Conservation (phyloP, 2,888 invertebrate species). For the Liodrosophila aerea region DNA sequence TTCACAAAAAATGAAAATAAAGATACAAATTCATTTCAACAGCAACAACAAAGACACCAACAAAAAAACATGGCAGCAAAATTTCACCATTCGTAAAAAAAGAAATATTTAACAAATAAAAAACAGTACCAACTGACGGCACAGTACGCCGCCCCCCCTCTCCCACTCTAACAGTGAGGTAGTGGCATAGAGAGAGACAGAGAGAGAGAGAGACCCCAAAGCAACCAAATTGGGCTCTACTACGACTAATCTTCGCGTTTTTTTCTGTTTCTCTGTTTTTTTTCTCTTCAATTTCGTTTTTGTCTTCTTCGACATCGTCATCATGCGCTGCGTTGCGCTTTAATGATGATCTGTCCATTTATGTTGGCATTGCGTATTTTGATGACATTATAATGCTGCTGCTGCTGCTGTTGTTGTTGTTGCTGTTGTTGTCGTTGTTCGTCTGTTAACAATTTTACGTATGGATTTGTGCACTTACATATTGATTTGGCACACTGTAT, state of each 20-base stretch:
- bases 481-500: conserved; percentile 46
- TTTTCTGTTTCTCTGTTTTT: conserved; percentile 19
- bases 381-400: too few relatives aligned
- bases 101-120: conserved; percentile 40
- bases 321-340: conserved; percentile 21
- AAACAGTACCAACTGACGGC: conserved; percentile 48
- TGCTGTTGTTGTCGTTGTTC: background rate
- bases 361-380: conserved; percentile 24
- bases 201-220: too few relatives aligned
- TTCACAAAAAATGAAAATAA: conserved; percentile 25
- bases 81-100: conserved; percentile 60
- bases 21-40: conserved; percentile 47
- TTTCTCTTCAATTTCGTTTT: conserved; percentile 14
- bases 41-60: conserved; percentile 45
- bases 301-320: conserved; percentile 32
- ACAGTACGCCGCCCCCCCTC: conserved; percentile 31
- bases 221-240: conserved; percentile 11
- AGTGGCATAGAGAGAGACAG: too few relatives aligned
- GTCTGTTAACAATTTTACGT: background rate
- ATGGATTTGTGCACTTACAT: conserved; percentile 54
- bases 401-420: conserved; percentile 3
- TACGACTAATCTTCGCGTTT: conserved; percentile 35
- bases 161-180: too few relatives aligned
- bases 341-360: conserved; percentile 46
- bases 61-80: conserved; percentile 66